phyloP scores from a whole-genome alignment of 1,140 invertebrate species.

The Centruroides sculpturatus region DNA sequence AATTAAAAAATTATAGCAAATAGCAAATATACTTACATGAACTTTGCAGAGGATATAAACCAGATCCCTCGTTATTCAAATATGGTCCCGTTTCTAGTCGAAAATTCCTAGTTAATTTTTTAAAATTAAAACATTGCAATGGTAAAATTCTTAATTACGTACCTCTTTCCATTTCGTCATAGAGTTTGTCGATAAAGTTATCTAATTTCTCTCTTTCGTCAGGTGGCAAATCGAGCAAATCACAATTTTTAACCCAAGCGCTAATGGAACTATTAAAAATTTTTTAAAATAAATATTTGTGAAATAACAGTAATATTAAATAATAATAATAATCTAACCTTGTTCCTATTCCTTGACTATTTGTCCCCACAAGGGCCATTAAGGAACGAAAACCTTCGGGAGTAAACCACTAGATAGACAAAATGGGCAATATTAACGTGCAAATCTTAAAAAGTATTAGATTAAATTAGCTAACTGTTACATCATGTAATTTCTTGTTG shows the following conservation, averaged over 20 bases:
- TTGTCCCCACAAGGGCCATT: constrained; percentile 76
- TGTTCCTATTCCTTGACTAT: constrained; percentile 86
- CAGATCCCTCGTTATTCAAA: constrained; percentile 85
- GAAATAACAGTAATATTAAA: too few species aligned
- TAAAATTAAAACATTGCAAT: not conserved
- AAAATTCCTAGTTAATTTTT: not conserved
- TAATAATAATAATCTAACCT: constrained; percentile 29
- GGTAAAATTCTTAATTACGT: constrained; percentile 11
- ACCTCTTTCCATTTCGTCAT: constrained; percentile 71
- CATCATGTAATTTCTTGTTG: not conserved
- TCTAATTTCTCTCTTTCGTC: constrained; percentile 52
- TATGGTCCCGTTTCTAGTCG: constrained; percentile 65
- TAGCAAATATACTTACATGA: constrained; percentile 34
- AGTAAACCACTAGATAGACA: constrained; percentile 53
- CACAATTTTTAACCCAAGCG: constrained; percentile 64
- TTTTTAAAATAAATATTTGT: too few species aligned
- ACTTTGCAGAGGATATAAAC: constrained; percentile 69
- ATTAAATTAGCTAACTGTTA: not conserved
- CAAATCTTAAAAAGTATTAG: too few species aligned
- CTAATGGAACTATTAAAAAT: constrained; percentile 46
- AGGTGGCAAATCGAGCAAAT: constrained; percentile 45
- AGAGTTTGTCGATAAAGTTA: constrained; percentile 61
- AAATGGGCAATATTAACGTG: too few species aligned
- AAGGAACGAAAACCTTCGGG: constrained; percentile 71
- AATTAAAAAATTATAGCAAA: not conserved